Evolutionary conservation across 2,113 vertebrate species (phyloP).

Genomic region (Otocyon megalotis): DNA sequence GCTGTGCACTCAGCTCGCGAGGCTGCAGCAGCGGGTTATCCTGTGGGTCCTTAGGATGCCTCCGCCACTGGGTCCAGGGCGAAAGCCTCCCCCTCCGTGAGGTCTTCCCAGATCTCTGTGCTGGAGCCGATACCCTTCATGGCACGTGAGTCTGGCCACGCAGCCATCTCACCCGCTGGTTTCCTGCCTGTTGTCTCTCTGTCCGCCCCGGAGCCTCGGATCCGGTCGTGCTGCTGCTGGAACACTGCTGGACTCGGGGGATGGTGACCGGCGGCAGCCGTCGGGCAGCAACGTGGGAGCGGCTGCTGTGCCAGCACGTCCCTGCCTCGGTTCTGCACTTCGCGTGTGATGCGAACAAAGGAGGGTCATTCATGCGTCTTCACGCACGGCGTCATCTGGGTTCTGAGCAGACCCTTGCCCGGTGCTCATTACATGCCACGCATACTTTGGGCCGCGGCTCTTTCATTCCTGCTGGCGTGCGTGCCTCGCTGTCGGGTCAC

Average conservation of each 20-base stretch:
- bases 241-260: not conserved
- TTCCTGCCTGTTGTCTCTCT: not conserved
- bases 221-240: not conserved
- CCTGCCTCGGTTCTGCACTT: accelerated
- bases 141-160: accelerated
- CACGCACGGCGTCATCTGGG: not conserved
- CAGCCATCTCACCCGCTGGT: too few species aligned
- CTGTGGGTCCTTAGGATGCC: accelerated
- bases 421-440: accelerated
- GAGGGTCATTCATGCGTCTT: not conserved
- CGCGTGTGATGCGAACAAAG: not conserved
- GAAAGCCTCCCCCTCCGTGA: too few species aligned
- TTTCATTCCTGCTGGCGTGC: not conserved
- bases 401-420: not conserved
- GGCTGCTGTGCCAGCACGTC: accelerated
- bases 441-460: too few species aligned
- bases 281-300: not conserved
- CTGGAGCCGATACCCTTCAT: not conserved
- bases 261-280: not conserved
- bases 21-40: accelerated
- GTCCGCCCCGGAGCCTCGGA: not conserved
- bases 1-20: not conserved
- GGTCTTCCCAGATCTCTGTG: not conserved
- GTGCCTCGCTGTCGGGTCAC: not conserved
- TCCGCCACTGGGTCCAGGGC: not conserved